phyloP scores from a whole-genome alignment of 2,888 invertebrate species.

The Heliconius sara region DNA sequence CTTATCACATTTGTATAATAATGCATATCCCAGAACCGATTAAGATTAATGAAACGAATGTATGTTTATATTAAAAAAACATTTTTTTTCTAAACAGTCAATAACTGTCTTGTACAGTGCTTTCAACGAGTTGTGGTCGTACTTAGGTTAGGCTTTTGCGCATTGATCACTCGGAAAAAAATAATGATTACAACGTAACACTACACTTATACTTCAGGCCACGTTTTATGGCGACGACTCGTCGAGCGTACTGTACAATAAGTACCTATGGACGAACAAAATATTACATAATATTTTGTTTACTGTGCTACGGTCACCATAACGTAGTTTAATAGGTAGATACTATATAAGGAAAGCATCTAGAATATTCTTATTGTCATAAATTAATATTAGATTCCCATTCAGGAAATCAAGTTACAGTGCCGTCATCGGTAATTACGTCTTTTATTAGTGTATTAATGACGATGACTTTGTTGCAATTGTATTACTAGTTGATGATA shows the following conservation, averaged over 20 bases:
- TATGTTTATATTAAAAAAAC: too few relatives aligned
- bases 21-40: too few relatives aligned
- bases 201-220: too few relatives aligned
- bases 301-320: neutral
- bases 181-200: too few relatives aligned
- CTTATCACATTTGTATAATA: too few relatives aligned
- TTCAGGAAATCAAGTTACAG: neutral
- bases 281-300: neutral
- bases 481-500: conserved; percentile 21
- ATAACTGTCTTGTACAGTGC: too few relatives aligned
- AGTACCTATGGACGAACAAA: neutral
- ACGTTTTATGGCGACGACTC: too few relatives aligned
- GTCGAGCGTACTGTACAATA: neutral
- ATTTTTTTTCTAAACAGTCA: too few relatives aligned
- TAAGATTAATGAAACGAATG: too few relatives aligned
- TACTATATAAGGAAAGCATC: neutral
- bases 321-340: neutral
- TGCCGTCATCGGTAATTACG: conserved; percentile 14
- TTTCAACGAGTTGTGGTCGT: too few relatives aligned
- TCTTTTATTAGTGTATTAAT: conserved; percentile 18
- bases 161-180: too few relatives aligned
- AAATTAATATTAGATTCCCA: neutral
- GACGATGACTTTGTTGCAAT: conserved; percentile 14
- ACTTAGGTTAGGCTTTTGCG: too few relatives aligned
- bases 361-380: neutral